phyloP scores from a whole-genome alignment of 2,888 invertebrate genomes.

The Cordilura impudica region DNA sequence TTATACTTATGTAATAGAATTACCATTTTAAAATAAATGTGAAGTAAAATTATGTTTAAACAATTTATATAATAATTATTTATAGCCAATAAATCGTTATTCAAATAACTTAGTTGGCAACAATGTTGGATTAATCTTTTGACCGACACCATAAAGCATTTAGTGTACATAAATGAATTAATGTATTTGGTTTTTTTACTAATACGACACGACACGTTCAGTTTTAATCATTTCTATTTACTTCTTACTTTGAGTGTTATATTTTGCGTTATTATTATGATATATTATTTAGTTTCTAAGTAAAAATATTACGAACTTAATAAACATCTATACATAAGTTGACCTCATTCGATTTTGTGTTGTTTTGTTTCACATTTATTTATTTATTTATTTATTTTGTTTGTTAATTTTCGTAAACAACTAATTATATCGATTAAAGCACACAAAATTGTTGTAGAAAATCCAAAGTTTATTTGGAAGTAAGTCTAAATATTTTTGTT shows the following conservation, averaged over 20 bases:
- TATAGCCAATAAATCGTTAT: no score
- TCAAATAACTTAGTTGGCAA: no score
- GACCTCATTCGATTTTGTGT: constrained; percentile 43
- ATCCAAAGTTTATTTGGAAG: constrained; percentile 19
- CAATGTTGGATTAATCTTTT: not conserved
- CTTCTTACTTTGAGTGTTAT: not conserved
- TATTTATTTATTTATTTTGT: constrained; percentile 5
- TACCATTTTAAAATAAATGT: no score
- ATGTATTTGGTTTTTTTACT: not conserved
- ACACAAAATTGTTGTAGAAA: not conserved
- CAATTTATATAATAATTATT: no score
- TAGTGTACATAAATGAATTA: no score
- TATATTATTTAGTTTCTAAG: constrained; percentile 3
- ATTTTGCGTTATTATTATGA: not conserved
- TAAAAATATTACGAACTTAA: constrained; percentile 5
- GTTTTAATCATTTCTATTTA: not conserved
- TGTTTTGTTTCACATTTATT: not conserved
- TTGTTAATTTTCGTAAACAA: not conserved
- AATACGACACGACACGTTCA: not conserved
- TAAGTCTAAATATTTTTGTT: not conserved
- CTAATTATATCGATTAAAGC: constrained; percentile 29
- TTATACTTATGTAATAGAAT: no score
- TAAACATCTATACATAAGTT: constrained; percentile 29
- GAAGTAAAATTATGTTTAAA: no score
- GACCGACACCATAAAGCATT: no score